Evolutionary conservation across 2,113 vertebrate species (phyloP).

Genomic region (human (Homo sapiens)): GRCh38 chr3:166062501-166063000

Average conservation of each 20-base stretch:
- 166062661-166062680: background rate
- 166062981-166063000: background rate
- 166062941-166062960: background rate
- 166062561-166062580: background rate
- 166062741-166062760: background rate
- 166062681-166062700: background rate
- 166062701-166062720: background rate
- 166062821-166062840: background rate
- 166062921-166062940: background rate
- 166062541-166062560: background rate
- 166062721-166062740: background rate
- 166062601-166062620: background rate
- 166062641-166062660: background rate
- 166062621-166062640: background rate
- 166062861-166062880: background rate
- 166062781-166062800: fast-evolving
- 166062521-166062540: background rate
- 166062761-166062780: background rate
- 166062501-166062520: background rate
- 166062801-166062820: background rate
- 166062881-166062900: background rate
- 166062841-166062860: background rate
- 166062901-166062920: background rate
- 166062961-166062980: background rate
- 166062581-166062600: background rate